Evolutionary conservation across 2,888 invertebrate species (phyloP).

Genomic region (Meteorus cinctellus): DNA sequence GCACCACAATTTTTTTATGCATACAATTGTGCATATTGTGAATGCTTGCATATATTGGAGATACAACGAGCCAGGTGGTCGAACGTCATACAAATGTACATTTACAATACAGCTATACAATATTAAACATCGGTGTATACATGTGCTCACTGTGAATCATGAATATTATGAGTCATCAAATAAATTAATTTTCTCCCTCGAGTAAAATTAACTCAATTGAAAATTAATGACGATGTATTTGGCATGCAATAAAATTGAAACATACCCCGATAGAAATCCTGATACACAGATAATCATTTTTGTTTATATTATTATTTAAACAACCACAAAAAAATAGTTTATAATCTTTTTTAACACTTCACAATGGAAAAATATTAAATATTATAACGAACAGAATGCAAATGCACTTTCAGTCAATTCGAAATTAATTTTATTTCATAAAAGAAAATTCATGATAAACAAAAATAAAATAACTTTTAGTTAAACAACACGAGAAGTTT

Average conservation of each 20-base stretch:
- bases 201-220: neutral
- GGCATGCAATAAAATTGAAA: conserved; percentile 40
- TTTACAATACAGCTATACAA: neutral
- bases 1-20: neutral
- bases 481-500: conserved; percentile 13
- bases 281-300: conserved; percentile 71
- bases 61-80: conserved; percentile 17
- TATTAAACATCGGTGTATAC: neutral
- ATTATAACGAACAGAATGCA: neutral
- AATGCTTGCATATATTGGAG: neutral
- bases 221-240: conserved; percentile 26
- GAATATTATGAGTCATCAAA: conserved; percentile 21
- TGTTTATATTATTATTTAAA: conserved; percentile 25
- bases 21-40: neutral
- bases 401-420: neutral
- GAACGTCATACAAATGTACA: conserved; percentile 10
- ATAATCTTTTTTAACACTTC: neutral
- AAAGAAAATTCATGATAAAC: neutral
- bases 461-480: neutral
- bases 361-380: neutral
- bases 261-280: conserved; percentile 71
- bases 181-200: conserved; percentile 18
- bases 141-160: conserved; percentile 18
- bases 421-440: neutral
- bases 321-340: conserved; percentile 4